These are phyloP conservation scores for Crypturellus undulatus DNA, from an alignment of 2,113 vertebrate genomes.

Conservation along the genomic window DNA sequence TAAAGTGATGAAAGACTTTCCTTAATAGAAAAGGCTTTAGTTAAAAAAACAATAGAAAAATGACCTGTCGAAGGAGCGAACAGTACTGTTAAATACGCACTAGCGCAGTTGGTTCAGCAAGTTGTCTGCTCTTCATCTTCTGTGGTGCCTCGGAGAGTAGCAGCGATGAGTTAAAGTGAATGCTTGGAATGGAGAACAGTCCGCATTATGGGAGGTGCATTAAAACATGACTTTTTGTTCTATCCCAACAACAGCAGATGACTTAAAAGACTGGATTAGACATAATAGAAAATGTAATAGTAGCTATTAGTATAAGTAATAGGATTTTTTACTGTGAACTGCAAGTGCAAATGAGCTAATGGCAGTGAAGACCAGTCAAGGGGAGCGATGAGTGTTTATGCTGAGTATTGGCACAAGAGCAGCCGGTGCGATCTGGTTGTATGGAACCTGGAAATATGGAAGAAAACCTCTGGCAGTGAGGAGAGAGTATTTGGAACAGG, in stretches of 20 bases:
- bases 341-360: background rate
- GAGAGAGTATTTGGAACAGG: background rate
- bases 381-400: rapidly evolving
- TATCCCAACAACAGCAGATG: background rate
- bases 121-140: background rate
- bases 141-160: background rate
- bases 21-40: background rate
- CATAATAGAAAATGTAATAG: background rate
- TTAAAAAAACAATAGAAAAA: background rate
- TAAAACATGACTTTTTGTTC: background rate
- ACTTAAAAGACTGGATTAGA: background rate
- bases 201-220: background rate
- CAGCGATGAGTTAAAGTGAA: background rate
- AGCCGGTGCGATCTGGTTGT: too few species aligned
- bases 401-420: background rate
- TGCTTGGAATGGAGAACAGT: background rate
- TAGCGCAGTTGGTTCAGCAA: background rate
- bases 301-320: background rate
- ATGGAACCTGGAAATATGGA: background rate
- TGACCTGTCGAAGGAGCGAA: background rate
- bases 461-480: background rate
- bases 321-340: background rate
- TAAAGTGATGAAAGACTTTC: background rate
- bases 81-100: background rate
- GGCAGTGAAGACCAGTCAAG: background rate